These are phyloP conservation scores for Pogona vitticeps DNA, from an alignment of 2,113 vertebrate genomes.

Conservation along the genomic window DNA sequence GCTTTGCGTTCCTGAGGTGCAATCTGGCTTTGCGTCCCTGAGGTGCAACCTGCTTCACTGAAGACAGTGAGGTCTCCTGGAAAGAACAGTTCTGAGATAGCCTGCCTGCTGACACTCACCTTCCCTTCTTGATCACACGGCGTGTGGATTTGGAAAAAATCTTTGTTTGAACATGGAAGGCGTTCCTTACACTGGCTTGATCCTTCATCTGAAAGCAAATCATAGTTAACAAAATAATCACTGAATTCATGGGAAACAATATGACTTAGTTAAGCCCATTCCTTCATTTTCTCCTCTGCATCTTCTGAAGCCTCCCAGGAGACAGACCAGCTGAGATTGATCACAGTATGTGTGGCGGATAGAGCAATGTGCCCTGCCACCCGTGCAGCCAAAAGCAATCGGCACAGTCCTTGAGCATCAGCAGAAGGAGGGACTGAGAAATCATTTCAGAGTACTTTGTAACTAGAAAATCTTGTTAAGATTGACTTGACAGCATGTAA, in stretches of 20 bases:
- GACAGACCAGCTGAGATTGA: too few relatives aligned
- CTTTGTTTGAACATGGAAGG: slow-evolving; percentile 87
- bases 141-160: slow-evolving; percentile 94
- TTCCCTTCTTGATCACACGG: slow-evolving; percentile 91
- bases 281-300: too few relatives aligned
- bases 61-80: not conserved
- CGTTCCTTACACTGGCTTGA: slow-evolving; percentile 81
- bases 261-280: too few relatives aligned
- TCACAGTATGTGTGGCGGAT: too few relatives aligned
- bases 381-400: too few relatives aligned
- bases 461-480: too few relatives aligned
- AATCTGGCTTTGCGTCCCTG: not conserved
- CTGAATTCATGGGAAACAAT: not conserved
- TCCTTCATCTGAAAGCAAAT: slow-evolving; percentile 84
- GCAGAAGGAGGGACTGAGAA: too few relatives aligned
- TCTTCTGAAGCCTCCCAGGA: too few relatives aligned
- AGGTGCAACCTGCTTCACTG: not conserved
- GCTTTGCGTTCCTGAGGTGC: not conserved
- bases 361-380: too few relatives aligned
- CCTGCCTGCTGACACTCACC: slow-evolving; percentile 71
- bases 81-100: not conserved
- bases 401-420: too few relatives aligned
- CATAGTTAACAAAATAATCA: slow-evolving; percentile 9
- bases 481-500: too few relatives aligned
- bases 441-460: too few relatives aligned